phyloP scores from a whole-genome alignment of 2,113 vertebrate genomes.

The Ciconia stormi region DNA sequence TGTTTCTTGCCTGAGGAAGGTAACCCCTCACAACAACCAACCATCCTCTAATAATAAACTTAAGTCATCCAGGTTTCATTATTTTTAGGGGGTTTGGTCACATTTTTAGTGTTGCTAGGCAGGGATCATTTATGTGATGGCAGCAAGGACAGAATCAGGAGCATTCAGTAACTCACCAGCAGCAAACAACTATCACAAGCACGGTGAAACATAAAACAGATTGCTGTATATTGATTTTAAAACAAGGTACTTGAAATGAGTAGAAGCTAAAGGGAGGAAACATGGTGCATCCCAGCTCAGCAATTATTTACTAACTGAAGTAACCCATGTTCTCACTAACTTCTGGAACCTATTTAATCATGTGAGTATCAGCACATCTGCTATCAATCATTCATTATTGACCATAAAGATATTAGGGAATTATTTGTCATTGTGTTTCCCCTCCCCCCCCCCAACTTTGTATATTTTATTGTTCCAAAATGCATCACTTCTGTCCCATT shows the following conservation, averaged over 20 bases:
- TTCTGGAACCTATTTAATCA: not conserved
- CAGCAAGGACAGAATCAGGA: not conserved
- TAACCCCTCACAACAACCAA: not conserved
- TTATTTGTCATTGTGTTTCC: not conserved
- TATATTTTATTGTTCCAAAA: not conserved
- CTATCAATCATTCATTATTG: not conserved
- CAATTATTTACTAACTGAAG: not conserved
- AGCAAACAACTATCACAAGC: not conserved
- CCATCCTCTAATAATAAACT: not conserved
- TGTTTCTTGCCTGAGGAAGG: not conserved
- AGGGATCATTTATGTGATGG: not conserved
- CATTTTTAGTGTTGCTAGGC: not conserved
- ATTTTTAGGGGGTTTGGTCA: not conserved
- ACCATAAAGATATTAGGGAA: not conserved
- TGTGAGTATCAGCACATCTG: not conserved
- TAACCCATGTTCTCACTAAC: not conserved
- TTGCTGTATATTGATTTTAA: not conserved
- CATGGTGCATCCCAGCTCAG: not conserved
- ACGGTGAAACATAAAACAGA: not conserved
- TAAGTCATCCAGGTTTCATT: not conserved
- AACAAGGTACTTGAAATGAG: not conserved
- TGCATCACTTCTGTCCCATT: not conserved
- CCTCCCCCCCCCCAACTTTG: not conserved
- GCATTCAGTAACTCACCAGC: not conserved
- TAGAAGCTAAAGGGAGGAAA: not conserved